Evolutionary conservation across 2,888 invertebrate species (phyloP).

Genomic region (Tetragnatha montana): DNA sequence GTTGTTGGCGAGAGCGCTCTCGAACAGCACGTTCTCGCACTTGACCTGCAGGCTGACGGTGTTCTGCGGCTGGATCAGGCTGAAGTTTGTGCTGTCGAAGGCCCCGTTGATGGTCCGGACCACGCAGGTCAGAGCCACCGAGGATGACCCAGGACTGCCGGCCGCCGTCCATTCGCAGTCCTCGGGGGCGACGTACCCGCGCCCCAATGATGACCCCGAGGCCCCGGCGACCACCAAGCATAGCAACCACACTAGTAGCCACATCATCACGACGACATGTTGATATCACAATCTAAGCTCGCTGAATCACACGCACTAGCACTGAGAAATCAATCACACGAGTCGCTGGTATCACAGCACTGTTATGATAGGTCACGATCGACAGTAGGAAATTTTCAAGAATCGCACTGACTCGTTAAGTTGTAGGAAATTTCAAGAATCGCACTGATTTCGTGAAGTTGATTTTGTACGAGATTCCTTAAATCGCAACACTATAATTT

Average conservation of each 20-base stretch:
- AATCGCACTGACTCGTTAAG: no score
- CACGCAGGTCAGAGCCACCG: slow-evolving; percentile 70
- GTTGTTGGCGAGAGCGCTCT: slow-evolving; percentile 72
- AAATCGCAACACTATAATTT: no score
- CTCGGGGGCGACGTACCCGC: slow-evolving; percentile 71
- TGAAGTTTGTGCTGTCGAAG: slow-evolving; percentile 91
- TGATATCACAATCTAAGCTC: background rate
- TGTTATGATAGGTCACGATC: no score
- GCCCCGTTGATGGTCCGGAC: slow-evolving; percentile 80
- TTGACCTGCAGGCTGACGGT: slow-evolving; percentile 87
- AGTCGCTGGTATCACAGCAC: no score
- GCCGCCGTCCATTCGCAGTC: slow-evolving; percentile 71
- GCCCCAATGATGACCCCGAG: background rate
- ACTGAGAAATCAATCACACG: no score
- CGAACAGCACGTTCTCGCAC: slow-evolving; percentile 77
- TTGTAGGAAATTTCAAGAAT: no score
- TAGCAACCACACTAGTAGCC: slow-evolving; percentile 5
- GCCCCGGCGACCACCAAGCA: slow-evolving; percentile 11
- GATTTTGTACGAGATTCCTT: no score
- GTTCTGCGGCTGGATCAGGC: slow-evolving; percentile 90
- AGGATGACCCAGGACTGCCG: slow-evolving; percentile 39
- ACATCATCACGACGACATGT: background rate
- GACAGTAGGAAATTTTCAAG: no score
- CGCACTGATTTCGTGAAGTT: no score
- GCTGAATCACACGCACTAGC: no score